Evolutionary conservation across 2,113 vertebrate species (phyloP).

Genomic region (Tragelaphus strepsiceros): DNA sequence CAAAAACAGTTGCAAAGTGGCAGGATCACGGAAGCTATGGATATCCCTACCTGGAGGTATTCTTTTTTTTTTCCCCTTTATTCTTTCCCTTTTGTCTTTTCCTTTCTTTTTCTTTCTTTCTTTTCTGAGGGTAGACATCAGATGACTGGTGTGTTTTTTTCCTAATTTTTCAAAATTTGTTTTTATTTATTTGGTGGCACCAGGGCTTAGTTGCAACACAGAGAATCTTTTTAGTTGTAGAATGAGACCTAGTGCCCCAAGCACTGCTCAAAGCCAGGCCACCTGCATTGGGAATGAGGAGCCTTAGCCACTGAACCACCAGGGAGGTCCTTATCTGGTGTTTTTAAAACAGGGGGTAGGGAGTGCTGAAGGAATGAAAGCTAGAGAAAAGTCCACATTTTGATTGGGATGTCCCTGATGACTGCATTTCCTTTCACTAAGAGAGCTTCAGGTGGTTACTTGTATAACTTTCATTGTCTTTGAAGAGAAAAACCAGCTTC

Average conservation of each 20-base stretch:
- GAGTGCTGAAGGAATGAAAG: background rate
- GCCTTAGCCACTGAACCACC: background rate
- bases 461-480: background rate
- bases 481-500: background rate
- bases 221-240: background rate
- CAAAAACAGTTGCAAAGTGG: accelerated
- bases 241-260: background rate
- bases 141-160: background rate
- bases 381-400: background rate
- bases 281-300: background rate
- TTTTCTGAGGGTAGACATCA: accelerated
- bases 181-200: background rate
- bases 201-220: background rate
- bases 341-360: background rate
- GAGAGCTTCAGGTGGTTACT: accelerated
- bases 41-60: background rate
- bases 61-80: background rate
- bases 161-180: background rate
- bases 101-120: no score
- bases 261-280: background rate
- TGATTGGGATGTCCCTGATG: background rate
- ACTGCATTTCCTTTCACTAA: background rate
- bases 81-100: background rate
- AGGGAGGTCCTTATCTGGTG: background rate
- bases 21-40: no score